These are phyloP conservation scores for Matsumyia berberina DNA, from an alignment of 2,888 invertebrate genomes.

Conservation along the genomic window DNA sequence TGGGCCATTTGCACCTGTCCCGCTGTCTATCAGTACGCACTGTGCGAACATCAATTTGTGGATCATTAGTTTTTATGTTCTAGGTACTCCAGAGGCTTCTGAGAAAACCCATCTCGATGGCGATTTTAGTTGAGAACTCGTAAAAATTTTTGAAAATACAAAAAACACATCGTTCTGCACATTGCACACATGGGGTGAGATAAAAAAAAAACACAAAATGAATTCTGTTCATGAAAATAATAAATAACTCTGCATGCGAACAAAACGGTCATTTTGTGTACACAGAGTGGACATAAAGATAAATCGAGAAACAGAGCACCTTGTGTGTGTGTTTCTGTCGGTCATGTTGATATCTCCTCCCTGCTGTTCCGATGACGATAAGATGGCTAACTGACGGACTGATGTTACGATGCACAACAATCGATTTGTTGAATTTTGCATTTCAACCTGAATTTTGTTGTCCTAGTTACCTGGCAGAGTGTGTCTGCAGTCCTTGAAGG, in stretches of 20 bases:
- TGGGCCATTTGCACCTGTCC: slow-evolving; percentile 63
- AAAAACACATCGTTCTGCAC: slow-evolving; percentile 67
- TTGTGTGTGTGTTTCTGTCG: slow-evolving; percentile 26
- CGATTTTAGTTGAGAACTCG: slow-evolving; percentile 61
- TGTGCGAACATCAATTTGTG: slow-evolving; percentile 71
- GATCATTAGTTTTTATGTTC: slow-evolving; percentile 73
- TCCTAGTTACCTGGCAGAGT: slow-evolving; percentile 21
- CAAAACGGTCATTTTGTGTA: slow-evolving; percentile 47
- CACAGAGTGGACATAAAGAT: slow-evolving; percentile 65
- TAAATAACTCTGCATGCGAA: slow-evolving; percentile 66
- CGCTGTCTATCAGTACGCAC: slow-evolving; percentile 24
- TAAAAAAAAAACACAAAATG: slow-evolving; percentile 12
- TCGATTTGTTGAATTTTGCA: slow-evolving; percentile 62
- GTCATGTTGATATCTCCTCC: slow-evolving; percentile 63
- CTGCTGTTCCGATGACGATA: slow-evolving; percentile 66
- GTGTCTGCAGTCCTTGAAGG: slow-evolving; percentile 15
- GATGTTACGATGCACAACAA: slow-evolving; percentile 43
- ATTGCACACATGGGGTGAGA: slow-evolving; percentile 63
- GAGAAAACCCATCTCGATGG: slow-evolving; percentile 53
- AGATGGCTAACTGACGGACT: slow-evolving; percentile 53
- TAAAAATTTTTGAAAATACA: slow-evolving; percentile 40
- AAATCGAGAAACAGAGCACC: slow-evolving; percentile 61
- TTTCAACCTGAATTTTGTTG: slow-evolving; percentile 35
- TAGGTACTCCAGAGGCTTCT: slow-evolving; percentile 29
- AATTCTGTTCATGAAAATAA: slow-evolving; percentile 26